Evolutionary conservation across 2,797 vertebrate species (phyloP).

Genomic region (Alfaro cultratus): DNA sequence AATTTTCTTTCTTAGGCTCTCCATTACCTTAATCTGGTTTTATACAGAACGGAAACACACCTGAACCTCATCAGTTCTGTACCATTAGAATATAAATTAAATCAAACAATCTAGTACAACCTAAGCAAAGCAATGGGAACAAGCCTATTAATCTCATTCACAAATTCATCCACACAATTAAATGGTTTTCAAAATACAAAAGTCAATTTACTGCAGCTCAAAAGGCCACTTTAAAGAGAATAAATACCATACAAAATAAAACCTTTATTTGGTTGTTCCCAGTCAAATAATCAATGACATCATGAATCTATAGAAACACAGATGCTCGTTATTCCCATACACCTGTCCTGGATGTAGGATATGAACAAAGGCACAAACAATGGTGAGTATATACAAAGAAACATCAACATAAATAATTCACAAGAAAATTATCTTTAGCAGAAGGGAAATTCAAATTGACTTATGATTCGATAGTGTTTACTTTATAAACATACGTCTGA

Average conservation of each 20-base stretch:
- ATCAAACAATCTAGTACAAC: neutral
- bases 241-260: neutral
- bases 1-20: neutral
- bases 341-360: neutral
- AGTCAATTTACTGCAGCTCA: neutral
- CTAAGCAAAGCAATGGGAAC: neutral
- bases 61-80: neutral
- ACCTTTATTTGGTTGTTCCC: neutral
- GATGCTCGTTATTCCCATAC: neutral
- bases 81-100: neutral
- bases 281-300: neutral
- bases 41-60: neutral
- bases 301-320: neutral
- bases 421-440: neutral
- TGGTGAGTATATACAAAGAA: neutral
- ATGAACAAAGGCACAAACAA: neutral
- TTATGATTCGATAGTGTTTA: neutral
- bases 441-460: neutral
- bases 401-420: neutral
- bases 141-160: neutral
- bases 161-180: neutral
- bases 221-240: neutral
- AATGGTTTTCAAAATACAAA: neutral
- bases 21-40: neutral
- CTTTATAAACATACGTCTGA: neutral